Percentiles rank a stretch among this genome's conserved stretches.
These are phyloP conservation scores for Nemotelus nigrinus DNA, from an alignment of 2,888 invertebrate species.

Conservation along the genomic window DNA sequence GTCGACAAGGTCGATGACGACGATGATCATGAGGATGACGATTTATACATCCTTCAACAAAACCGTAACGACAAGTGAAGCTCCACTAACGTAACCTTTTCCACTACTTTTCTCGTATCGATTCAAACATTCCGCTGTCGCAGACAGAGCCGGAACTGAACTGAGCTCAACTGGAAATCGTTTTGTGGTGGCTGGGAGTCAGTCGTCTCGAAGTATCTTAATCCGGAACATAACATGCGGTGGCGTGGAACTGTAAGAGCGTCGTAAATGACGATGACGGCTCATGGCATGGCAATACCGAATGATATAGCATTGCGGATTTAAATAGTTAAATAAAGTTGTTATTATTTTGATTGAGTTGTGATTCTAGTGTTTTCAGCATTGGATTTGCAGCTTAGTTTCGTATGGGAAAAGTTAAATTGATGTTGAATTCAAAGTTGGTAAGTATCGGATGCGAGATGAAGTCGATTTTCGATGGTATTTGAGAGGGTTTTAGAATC, in stretches of 20 bases:
- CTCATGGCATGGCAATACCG: not conserved
- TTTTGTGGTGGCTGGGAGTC: too few relatives aligned
- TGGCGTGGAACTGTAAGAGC: not conserved
- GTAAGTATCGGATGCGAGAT: too few relatives aligned
- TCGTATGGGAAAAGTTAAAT: conserved; percentile 33
- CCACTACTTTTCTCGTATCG: conserved; percentile 2
- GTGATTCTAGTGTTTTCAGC: conserved; percentile 15
- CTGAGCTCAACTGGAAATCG: not conserved
- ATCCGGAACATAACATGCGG: not conserved
- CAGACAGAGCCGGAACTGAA: not conserved
- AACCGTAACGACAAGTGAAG: conserved; percentile 18
- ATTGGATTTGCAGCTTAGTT: not conserved
- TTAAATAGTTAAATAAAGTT: conserved; percentile 37
- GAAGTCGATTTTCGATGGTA: too few relatives aligned
- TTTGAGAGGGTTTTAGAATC: too few relatives aligned
- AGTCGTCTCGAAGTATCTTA: not conserved
- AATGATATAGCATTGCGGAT: conserved; percentile 23
- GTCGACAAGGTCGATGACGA: too few relatives aligned
- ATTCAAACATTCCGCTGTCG: conserved; percentile 11
- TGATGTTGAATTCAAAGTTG: not conserved
- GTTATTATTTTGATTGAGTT: conserved; percentile 41
- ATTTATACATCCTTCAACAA: conserved; percentile 33
- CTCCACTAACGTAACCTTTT: not conserved
- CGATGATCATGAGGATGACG: not conserved
- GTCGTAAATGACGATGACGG: conserved; percentile 6